phyloP scores from a whole-genome alignment of 1,140 invertebrate species.

The Tetranychus cinnabarinus region DNA sequence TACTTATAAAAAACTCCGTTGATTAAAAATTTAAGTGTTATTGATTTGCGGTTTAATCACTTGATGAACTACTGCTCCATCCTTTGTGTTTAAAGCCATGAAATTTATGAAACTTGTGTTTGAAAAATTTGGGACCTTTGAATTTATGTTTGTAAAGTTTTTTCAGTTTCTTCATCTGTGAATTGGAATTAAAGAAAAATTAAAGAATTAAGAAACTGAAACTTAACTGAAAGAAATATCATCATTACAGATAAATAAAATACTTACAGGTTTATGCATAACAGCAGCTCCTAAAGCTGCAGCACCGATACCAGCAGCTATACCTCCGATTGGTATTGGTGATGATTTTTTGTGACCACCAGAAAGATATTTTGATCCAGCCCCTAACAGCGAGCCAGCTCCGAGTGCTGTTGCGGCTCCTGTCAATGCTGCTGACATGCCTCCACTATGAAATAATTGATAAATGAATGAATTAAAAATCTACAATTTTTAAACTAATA shows the following conservation, averaged over 20 bases:
- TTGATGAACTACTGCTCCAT: not conserved
- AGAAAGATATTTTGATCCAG: not conserved
- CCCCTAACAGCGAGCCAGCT: not conserved
- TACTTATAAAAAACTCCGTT: no score
- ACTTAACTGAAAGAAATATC: not conserved
- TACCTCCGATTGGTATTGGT: not conserved
- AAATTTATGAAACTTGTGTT: slow-evolving; percentile 1
- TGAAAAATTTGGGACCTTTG: slow-evolving; percentile 1
- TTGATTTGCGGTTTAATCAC: not conserved
- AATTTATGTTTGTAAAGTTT: not conserved
- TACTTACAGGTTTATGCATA: not conserved
- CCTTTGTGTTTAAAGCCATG: not conserved
- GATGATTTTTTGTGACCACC: not conserved
- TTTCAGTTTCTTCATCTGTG: not conserved
- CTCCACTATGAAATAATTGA: not conserved
- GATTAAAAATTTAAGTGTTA: not conserved
- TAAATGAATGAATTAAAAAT: not conserved
- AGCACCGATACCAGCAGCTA: not conserved
- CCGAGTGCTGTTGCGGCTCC: not conserved
- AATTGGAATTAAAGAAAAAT: not conserved
- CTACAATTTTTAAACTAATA: not conserved
- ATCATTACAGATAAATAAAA: not conserved
- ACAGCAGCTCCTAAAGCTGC: not conserved
- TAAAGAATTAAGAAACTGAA: no score
- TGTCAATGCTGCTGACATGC: not conserved